Conservation (phyloP, 2,113 vertebrate genomes). For the Microtus montanus region DNA sequence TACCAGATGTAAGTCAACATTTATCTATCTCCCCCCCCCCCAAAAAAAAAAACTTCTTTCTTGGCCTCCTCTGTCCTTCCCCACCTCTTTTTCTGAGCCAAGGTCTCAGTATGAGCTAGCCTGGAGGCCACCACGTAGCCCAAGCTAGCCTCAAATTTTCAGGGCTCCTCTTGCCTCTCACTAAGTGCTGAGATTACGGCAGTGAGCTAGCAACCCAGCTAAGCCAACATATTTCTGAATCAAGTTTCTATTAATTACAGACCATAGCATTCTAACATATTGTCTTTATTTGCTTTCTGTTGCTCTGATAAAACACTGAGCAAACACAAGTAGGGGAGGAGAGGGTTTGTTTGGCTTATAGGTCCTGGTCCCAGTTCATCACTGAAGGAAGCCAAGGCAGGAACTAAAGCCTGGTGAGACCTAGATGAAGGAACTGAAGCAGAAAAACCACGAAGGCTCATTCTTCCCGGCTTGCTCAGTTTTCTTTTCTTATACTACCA, state of each 20-base stretch:
- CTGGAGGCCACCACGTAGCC: background rate
- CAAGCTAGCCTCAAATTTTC: background rate
- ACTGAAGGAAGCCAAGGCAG: background rate
- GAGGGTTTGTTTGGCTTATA: background rate
- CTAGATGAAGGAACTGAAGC: background rate
- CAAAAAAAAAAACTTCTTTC: background rate
- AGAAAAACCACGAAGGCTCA: background rate
- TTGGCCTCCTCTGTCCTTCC: no score
- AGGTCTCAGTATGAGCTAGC: background rate
- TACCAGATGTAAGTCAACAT: background rate
- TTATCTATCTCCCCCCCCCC: no score
- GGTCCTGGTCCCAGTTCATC: background rate
- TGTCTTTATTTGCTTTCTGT: background rate
- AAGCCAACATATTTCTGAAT: slow-evolving; percentile 38
- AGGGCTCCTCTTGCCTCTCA: background rate
- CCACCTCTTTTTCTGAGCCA: background rate
- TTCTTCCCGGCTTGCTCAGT: background rate
- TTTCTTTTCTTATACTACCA: background rate
- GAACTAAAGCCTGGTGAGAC: background rate
- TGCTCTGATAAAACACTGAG: background rate
- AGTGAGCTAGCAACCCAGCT: background rate
- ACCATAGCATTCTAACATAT: background rate
- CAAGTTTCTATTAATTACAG: slow-evolving; percentile 9
- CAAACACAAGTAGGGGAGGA: background rate
- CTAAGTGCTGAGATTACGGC: background rate